Percentiles rank a stretch among this genome's conserved stretches.
Evolutionary conservation across 2,888 invertebrate species (phyloP).

Genomic region (Netelia fuscicornis): DNA sequence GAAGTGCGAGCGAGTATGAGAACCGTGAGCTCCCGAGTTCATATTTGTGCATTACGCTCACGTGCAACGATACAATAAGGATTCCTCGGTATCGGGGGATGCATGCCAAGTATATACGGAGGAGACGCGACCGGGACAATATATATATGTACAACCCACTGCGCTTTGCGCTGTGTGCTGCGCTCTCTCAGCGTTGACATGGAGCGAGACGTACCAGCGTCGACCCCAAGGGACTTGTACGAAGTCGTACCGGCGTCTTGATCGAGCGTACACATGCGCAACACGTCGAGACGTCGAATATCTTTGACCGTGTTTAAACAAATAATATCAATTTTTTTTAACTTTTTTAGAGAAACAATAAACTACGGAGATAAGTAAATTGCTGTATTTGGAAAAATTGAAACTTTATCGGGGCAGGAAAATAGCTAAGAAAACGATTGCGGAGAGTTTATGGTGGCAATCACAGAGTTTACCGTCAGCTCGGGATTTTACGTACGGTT

Average conservation of each 20-base stretch:
- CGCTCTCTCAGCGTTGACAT: conserved; percentile 41
- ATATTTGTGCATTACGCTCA: conserved; percentile 84
- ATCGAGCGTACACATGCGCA: neutral
- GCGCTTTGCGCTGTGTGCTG: conserved; percentile 68
- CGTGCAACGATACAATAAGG: conserved; percentile 85
- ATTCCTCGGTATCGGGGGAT: conserved; percentile 84
- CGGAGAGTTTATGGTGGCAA: neutral
- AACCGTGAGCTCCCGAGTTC: conserved; percentile 79
- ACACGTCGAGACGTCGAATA: conserved; percentile 16
- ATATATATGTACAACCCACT: conserved; percentile 43
- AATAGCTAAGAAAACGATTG: neutral
- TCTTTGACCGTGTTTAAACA: neutral
- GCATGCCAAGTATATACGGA: conserved; percentile 82
- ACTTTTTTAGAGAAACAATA: neutral
- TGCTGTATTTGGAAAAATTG: too few species aligned
- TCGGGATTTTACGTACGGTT: neutral
- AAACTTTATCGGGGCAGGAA: too few species aligned
- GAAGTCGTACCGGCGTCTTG: conserved; percentile 15
- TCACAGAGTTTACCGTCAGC: neutral
- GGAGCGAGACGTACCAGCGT: conserved; percentile 14
- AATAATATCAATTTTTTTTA: neutral
- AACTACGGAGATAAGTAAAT: neutral
- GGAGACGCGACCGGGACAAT: conserved; percentile 66
- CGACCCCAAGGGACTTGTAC: conserved; percentile 9
- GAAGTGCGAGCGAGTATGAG: conserved; percentile 66